Evolutionary conservation across 1,140 invertebrate species (phyloP).

Genomic region (Aphelenchoides fujianensis): DNA sequence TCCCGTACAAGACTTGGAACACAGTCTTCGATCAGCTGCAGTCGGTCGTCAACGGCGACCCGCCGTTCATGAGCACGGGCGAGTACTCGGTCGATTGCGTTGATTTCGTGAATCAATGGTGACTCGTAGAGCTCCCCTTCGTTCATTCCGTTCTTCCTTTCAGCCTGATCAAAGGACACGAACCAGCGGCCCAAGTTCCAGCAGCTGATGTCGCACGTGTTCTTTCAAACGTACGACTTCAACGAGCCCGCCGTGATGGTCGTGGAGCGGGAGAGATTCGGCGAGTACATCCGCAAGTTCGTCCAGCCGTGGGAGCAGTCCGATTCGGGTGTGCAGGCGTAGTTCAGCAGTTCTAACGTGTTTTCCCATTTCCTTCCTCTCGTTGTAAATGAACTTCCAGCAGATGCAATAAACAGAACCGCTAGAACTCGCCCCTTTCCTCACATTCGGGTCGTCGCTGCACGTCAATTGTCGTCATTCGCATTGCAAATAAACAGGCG

Average conservation of each 20-base stretch:
- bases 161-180: conserved; percentile 42
- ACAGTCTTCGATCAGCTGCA: conserved; percentile 55
- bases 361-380: neutral
- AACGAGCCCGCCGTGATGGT: conserved; percentile 9
- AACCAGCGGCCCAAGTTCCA: conserved; percentile 34
- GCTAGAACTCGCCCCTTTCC: neutral
- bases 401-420: neutral
- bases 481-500: neutral
- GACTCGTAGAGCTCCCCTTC: neutral
- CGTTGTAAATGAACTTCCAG: too few species aligned
- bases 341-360: too few species aligned
- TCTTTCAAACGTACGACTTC: conserved; percentile 46
- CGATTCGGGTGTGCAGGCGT: neutral
- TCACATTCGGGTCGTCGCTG: too few species aligned
- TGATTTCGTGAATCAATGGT: conserved; percentile 54
- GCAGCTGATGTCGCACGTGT: conserved; percentile 16
- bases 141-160: conserved; percentile 25
- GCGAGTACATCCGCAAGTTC: conserved; percentile 6
- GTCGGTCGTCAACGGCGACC: conserved; percentile 54
- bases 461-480: conserved; percentile 3
- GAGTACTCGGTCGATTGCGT: conserved; percentile 38
- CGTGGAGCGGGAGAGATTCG: neutral
- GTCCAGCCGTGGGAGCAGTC: neutral
- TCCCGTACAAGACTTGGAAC: conserved; percentile 44
- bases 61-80: conserved; percentile 44